phyloP scores from a whole-genome alignment of 1,140 invertebrate species.

The Aphidius ervi region DNA sequence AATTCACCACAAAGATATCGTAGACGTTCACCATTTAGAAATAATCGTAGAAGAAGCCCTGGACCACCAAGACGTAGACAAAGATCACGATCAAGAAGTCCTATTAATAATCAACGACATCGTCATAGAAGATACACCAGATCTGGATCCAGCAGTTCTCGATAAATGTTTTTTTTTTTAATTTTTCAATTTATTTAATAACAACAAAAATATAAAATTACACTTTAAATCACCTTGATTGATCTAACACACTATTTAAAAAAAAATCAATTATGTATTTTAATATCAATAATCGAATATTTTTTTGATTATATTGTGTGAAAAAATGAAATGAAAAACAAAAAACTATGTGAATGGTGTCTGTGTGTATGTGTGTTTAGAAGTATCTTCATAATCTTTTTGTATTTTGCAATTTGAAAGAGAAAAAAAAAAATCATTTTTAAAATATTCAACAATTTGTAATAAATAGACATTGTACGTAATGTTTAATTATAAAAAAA shows the following conservation, averaged over 20 bases:
- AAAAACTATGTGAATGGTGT: too few relatives aligned
- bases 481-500: too few relatives aligned
- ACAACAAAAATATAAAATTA: background rate
- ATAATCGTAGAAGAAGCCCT: conserved; percentile 59
- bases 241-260: background rate
- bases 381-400: too few relatives aligned
- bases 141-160: conserved; percentile 74
- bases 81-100: conserved; percentile 59
- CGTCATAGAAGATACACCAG: conserved; percentile 72
- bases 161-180: conserved; percentile 50
- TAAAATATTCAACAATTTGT: too few relatives aligned
- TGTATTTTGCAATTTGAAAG: too few relatives aligned
- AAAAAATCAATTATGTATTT: background rate
- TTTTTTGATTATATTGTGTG: background rate
- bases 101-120: conserved; percentile 55
- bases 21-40: conserved; percentile 63
- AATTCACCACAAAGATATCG: conserved; percentile 55
- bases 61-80: conserved; percentile 59
- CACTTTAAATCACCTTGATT: background rate
- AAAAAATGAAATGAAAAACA: too few relatives aligned
- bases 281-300: background rate
- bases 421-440: too few relatives aligned
- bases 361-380: too few relatives aligned
- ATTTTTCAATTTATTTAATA: background rate
- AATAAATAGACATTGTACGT: too few relatives aligned